phyloP scores from a whole-genome alignment of 30 jellyfish, hydroid and myxozoan species.

The Chironex yamaguchii region DNA sequence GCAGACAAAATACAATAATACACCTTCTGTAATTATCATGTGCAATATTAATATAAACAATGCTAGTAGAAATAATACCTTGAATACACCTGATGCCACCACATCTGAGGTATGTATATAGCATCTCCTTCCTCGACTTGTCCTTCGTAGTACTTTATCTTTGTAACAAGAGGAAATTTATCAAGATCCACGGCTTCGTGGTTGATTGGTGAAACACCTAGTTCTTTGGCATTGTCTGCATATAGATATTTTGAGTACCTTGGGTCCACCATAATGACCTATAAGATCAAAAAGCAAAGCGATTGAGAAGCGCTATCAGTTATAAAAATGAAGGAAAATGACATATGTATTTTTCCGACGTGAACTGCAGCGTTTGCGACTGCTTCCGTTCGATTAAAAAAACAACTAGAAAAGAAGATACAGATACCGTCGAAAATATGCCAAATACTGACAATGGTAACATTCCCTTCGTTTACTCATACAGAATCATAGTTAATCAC shows the following conservation, averaged over 20 bases:
- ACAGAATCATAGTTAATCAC: too few relatives aligned
- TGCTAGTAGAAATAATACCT: constrained; percentile 19
- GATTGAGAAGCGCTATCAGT: not conserved
- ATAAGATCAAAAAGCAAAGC: not conserved
- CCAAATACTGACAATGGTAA: too few relatives aligned
- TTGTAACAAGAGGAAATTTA: constrained; percentile 70
- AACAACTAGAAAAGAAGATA: too few relatives aligned
- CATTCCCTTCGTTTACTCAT: too few relatives aligned
- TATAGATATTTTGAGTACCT: constrained; percentile 66
- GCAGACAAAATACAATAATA: too few relatives aligned
- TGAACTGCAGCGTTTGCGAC: not conserved
- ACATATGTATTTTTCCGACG: not conserved
- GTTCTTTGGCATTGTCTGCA: constrained; percentile 76
- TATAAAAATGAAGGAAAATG: not conserved
- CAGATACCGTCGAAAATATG: too few relatives aligned
- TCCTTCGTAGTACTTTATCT: constrained; percentile 69
- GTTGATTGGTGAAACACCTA: constrained; percentile 77
- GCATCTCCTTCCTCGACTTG: constrained; percentile 83
- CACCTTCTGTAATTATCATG: too few relatives aligned
- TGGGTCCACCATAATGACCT: constrained; percentile 70
- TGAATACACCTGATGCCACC: constrained; percentile 94
- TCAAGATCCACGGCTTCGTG: constrained; percentile 80
- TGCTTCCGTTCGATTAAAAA: not conserved
- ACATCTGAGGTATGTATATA: constrained; percentile 84
- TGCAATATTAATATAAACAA: not conserved